Evolutionary conservation across 1,140 invertebrate genomes (phyloP), one percentile per base, ranked within the genome.

Genomic region (Leptopilina boulardi): DNA sequence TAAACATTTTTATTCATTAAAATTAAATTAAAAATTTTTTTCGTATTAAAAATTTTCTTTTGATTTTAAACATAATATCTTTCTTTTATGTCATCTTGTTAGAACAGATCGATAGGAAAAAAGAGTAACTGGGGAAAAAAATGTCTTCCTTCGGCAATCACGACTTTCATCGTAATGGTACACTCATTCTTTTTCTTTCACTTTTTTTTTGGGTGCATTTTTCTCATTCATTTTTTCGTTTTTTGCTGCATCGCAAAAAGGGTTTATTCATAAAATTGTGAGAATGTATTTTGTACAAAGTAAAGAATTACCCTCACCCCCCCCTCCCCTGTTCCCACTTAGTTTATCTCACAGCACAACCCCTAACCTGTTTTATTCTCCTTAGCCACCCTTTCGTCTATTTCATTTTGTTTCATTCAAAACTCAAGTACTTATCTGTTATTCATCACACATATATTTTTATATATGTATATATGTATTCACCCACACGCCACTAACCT

Each of bases 301-400:
- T 66, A 13, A 66, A 66, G 23, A 66, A 66, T 66, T 51, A 19
- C 44, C 42, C 30, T 51, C 1, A 1, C 23, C 34, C 0, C 5
- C 34, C 34, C 34, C 26, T 5, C 26, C 26, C 26, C 26, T 5
- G 2, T 30, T 2, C 26, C 26, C 26, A 5, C 26, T 30, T 30
- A 3, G 34, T 71, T 30, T 13, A 3, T 3, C 34, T 59, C 26
- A 59, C 54, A 21, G 1, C n/a, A n/a, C 51, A 74, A 74, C 73
- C 41, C 70, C 34, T 44, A 71, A 51, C 70, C 9, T 21, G 18
- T 47, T 30, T 73, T 15, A 66, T 79, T 70, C 51, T 47, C 19
- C 66, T 26, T 34, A 21, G 30, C 34, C 23, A 56, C 54, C 23
- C 19, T 42, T 73, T 73, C 34, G 56, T 23, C 71, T 34, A 73